Percentiles rank a stretch among this genome's conserved stretches.
Conservation (phyloP, 2,797 vertebrate species). For the Neostethus bicornis region DNA sequence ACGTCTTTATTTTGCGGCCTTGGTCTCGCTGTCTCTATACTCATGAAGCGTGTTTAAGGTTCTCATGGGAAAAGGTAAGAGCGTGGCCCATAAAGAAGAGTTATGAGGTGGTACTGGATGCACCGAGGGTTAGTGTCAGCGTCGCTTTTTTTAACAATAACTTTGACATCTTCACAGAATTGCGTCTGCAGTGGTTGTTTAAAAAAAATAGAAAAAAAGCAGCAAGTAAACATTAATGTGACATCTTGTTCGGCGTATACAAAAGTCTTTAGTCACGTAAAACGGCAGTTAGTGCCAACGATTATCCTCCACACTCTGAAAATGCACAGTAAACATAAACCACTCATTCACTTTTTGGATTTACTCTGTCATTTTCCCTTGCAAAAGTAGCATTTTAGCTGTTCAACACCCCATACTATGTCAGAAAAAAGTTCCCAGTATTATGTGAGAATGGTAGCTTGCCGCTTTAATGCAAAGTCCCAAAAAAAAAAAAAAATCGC, state of each 20-base stretch:
- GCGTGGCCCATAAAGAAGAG: slow-evolving; percentile 74
- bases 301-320: slow-evolving; percentile 38
- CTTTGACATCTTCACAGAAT: slow-evolving; percentile 73
- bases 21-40: slow-evolving; percentile 1
- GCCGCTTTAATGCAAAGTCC: too few relatives aligned
- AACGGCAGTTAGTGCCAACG: slow-evolving; percentile 26
- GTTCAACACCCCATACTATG: too few relatives aligned
- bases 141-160: slow-evolving; percentile 71
- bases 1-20: slow-evolving; percentile 21
- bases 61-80: slow-evolving; percentile 75
- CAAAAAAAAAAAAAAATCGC: too few relatives aligned
- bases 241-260: slow-evolving; percentile 48
- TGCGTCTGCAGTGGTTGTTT: slow-evolving; percentile 44
- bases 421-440: too few relatives aligned
- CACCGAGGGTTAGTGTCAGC: slow-evolving; percentile 73
- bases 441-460: too few relatives aligned
- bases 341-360: neutral
- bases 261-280: slow-evolving; percentile 23
- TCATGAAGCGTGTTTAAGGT: slow-evolving; percentile 48
- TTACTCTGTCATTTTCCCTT: slow-evolving; percentile 12
- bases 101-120: slow-evolving; percentile 74
- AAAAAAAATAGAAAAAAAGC: slow-evolving; percentile 71
- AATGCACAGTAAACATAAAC: slow-evolving; percentile 40
- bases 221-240: slow-evolving; percentile 29
- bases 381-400: too few relatives aligned